Base-by-base conservation (phyloP, 1,140 invertebrate species). In the Aculops lycopersici region DNA sequence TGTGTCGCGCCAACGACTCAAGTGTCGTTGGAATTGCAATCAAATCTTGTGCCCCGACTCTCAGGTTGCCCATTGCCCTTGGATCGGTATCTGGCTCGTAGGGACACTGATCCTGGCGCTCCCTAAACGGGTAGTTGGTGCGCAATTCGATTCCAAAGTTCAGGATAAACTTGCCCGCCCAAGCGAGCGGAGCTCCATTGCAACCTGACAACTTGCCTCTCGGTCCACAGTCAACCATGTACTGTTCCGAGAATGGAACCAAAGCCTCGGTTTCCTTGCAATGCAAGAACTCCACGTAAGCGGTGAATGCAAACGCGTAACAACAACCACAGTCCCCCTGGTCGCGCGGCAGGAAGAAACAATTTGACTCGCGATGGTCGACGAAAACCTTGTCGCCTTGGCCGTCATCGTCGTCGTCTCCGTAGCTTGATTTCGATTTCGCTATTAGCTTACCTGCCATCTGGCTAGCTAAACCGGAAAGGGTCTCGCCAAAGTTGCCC, bases 311-410 rank as follows among this genome's bases (percentile, higher is more conserved):
- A 39, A 57, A 57, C 1, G 55, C 51, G 47, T 49, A 57, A 43
- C 55, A 57, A n/a, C 48, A 52, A 14, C 53, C 57, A 39, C 56
- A 58, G 16, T 47, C 31, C 12, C 49, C 57, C 50, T 65, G 64
- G 45, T 59, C 51, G 43, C 58, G 58, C 20, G n/a, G 8, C 8
- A n/a, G 8, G 8, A n/a, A 8, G n/a, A 31, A 31, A 31, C 24
- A 31, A n/a, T 31, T 31, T 31, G 24, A 8, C 8, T 31, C 24
- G 8, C 24, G 24, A 8, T n/a, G n/a, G 24, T 31, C 24, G n/a
- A 31, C 24, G 24, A 31, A 31, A 8, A n/a, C 8, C n/a, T 31
- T 8, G 24, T 31, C 24, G 24, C 8, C 24, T 31, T 8, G 8
- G n/a, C n/a, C 24, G 24, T 31, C n/a, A 31, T 31, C 24, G 24